Evolutionary conservation across 2,888 invertebrate species (phyloP).

Genomic region (Nymphalis c-album): DNA sequence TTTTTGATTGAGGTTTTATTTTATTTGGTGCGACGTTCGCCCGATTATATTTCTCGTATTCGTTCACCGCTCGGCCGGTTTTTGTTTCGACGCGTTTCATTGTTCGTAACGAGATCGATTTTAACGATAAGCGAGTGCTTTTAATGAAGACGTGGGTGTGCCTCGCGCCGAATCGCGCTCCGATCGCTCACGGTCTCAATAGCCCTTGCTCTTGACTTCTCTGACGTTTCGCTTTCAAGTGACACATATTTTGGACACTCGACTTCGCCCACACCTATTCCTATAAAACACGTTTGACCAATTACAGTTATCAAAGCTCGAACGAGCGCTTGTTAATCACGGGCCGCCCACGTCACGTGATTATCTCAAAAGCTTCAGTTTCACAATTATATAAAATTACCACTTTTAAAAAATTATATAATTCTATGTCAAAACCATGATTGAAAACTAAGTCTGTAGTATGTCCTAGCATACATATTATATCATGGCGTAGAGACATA

Average conservation of each 20-base stretch:
- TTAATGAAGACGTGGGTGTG: constrained; percentile 79
- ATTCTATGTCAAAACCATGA: too few relatives aligned
- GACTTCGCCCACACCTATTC: constrained; percentile 25
- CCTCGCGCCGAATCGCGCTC: constrained; percentile 34
- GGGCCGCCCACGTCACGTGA: background rate
- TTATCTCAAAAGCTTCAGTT: background rate
- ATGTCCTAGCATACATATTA: too few relatives aligned
- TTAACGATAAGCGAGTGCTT: constrained; percentile 68
- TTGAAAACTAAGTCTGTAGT: too few relatives aligned
- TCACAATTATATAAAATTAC: background rate
- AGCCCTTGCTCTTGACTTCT: constrained; percentile 24
- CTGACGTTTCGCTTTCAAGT: constrained; percentile 13
- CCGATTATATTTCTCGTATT: constrained; percentile 78
- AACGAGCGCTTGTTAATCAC: constrained; percentile 19
- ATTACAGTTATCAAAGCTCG: constrained; percentile 32
- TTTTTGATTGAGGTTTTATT: constrained; percentile 80
- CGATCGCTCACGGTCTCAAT: constrained; percentile 20
- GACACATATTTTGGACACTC: constrained; percentile 20
- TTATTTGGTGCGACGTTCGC: constrained; percentile 73
- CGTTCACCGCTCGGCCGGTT: constrained; percentile 72
- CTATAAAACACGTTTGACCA: constrained; percentile 33
- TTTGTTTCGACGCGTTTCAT: constrained; percentile 77
- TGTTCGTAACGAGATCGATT: constrained; percentile 79
- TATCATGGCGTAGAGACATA: too few relatives aligned
- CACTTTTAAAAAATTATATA: background rate